phyloP scores from a whole-genome alignment of 1,140 invertebrate species.

The Caenorhabditis remanei region DNA sequence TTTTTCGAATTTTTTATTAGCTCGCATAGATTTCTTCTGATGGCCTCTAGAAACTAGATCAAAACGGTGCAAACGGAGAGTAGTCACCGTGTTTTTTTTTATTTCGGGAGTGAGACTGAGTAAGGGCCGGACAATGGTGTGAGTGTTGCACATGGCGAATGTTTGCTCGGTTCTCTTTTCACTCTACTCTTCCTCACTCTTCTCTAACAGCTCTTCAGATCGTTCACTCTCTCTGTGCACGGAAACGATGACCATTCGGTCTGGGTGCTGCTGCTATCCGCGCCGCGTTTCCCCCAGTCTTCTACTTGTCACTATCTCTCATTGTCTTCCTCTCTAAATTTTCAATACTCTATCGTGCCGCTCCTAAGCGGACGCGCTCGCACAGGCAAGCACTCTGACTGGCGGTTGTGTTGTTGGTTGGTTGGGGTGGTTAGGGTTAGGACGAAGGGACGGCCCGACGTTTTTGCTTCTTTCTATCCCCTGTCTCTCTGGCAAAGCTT shows the following conservation, averaged over 20 bases:
- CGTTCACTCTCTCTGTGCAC: conserved; percentile 21
- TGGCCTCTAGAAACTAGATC: background rate
- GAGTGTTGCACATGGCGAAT: conserved; percentile 53
- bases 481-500: too few species aligned
- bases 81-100: conserved; percentile 11
- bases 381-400: conserved; percentile 48
- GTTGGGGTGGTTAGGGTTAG: background rate
- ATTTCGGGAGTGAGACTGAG: conserved; percentile 25
- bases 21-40: background rate
- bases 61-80: background rate
- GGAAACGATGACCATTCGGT: conserved; percentile 40
- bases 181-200: background rate
- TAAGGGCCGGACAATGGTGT: conserved; percentile 45
- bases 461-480: background rate
- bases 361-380: conserved; percentile 31
- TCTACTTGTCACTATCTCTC: conserved; percentile 48
- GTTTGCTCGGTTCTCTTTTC: conserved; percentile 43
- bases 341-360: background rate
- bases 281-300: background rate
- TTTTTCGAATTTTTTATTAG: background rate
- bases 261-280: conserved; percentile 40
- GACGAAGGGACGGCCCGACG: conserved; percentile 31
- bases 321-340: background rate
- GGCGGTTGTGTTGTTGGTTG: conserved; percentile 8
- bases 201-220: conserved; percentile 44